Percentiles rank a stretch among this genome's conserved stretches.
Evolutionary conservation across 2,888 invertebrate genomes (phyloP).

Genomic region (Eurytoma adleriae): DNA sequence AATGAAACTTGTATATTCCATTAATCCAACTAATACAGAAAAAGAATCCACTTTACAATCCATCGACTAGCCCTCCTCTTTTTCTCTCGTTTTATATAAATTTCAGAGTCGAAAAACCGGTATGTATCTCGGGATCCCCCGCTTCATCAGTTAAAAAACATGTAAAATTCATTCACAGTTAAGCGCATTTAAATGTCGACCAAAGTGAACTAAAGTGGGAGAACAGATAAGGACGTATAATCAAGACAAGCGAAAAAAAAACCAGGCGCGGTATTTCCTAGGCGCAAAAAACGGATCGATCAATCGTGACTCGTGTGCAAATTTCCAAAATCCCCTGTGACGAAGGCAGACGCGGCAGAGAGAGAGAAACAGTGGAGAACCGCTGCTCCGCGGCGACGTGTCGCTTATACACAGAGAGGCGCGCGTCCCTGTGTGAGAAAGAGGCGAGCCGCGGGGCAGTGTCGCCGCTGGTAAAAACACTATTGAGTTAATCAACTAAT

Average conservation of each 20-base stretch:
- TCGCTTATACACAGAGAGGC: slow-evolving; percentile 24
- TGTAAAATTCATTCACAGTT: slow-evolving; percentile 54
- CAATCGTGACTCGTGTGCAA: slow-evolving; percentile 50
- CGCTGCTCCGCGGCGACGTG: slow-evolving; percentile 30
- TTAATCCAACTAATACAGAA: slow-evolving; percentile 39
- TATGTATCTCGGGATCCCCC: slow-evolving; percentile 21
- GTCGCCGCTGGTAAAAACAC: slow-evolving; percentile 73
- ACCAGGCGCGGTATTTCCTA: background rate
- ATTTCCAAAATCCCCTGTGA: slow-evolving; percentile 45
- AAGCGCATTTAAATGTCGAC: slow-evolving; percentile 54
- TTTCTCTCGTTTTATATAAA: slow-evolving; percentile 46
- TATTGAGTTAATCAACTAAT: slow-evolving; percentile 77
- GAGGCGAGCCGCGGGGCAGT: slow-evolving; percentile 56
- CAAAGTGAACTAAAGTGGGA: slow-evolving; percentile 7
- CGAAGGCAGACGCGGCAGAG: background rate
- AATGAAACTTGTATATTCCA: slow-evolving; percentile 48
- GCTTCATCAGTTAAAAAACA: slow-evolving; percentile 50
- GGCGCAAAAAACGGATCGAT: slow-evolving; percentile 55
- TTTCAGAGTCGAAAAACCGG: slow-evolving; percentile 50
- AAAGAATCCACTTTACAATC: slow-evolving; percentile 38
- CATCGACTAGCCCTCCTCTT: slow-evolving; percentile 8
- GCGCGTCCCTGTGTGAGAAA: slow-evolving; percentile 59
- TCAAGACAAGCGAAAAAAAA: background rate
- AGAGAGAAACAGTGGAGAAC: slow-evolving; percentile 13
- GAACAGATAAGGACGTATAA: slow-evolving; percentile 13